Evolutionary conservation across 2,113 vertebrate genomes (phyloP).

Genomic region (Shinisaurus crocodilurus): DNA sequence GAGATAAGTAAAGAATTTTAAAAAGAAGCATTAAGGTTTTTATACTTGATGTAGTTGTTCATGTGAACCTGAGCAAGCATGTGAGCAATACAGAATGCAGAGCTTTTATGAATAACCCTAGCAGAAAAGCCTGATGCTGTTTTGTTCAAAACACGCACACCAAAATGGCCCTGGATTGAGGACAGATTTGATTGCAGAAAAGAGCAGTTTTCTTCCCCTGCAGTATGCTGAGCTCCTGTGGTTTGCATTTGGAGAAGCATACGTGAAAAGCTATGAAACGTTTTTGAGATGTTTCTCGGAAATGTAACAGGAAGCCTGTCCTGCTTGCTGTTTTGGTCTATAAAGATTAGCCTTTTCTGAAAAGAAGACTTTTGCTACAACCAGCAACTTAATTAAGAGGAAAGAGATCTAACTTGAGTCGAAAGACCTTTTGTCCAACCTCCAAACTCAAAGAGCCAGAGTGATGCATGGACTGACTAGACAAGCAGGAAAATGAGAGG

Average conservation of each 20-base stretch:
- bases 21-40: not conserved
- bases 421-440: not conserved
- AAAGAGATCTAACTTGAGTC: not conserved
- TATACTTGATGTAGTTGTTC: not conserved
- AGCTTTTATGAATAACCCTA: not conserved
- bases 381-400: not conserved
- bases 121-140: not conserved
- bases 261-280: conserved; percentile 4
- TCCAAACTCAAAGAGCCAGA: not conserved
- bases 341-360: conserved; percentile 25
- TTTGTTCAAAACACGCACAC: not conserved
- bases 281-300: conserved; percentile 47
- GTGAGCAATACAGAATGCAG: not conserved
- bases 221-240: conserved; percentile 13
- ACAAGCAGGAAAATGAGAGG: not conserved
- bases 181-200: not conserved
- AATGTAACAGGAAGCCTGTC: conserved; percentile 71
- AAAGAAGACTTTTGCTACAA: conserved; percentile 30
- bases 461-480: conserved; percentile 4
- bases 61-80: no score
- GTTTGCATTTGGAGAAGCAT: conserved; percentile 50
- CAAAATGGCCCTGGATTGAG: not conserved
- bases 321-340: conserved; percentile 34
- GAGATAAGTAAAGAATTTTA: not conserved
- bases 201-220: not conserved